Evolutionary conservation across 2,888 invertebrate species (phyloP), one percentile per base, ranked within the genome.

Genomic region (Drosophila histrio): DNA sequence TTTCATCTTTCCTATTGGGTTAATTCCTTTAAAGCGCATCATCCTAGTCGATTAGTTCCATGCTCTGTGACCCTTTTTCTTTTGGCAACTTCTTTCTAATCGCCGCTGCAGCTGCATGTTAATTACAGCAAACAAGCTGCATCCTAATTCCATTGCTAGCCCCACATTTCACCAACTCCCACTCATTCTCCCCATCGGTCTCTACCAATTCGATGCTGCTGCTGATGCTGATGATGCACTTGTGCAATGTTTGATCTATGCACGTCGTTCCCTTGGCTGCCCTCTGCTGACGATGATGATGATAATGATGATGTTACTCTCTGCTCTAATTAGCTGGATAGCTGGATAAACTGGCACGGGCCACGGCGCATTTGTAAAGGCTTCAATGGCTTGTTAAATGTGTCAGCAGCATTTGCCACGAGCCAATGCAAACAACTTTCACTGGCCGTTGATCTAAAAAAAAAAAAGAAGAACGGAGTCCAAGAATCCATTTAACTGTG

Each of bases 111-210:
- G 67, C 56, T 68, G 60, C 63, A 66, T 75, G 88, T 86, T 89
- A 89, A 85, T 85, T 89, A 83, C 84, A 67, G 87, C 87, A 89
- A 89, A 85, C 87, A 87, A 72, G 73, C 66, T 76, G 59, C 66
- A 56, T 65, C 60, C 75, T 58, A 83, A 70, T 60, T 59, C 54
- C 54, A 15, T 54, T 43, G n/a, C 32, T 19, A 21, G n/a, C 21
- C 2, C 21, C 28, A 34, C 39, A 39, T 39, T 61, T 60, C 49
- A 30, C 17, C 26, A 26, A 9, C 6, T 8, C 6, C 8, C 22
- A 9, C 34, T 15, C 21, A 7, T 1, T 7, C 15, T 7, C 26
- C n/a, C 24, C 24, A n/a, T n/a, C n/a, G n/a, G n/a, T n/a, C n/a
- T 36, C 57, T 41, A 49, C 46, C 54, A 17, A 34, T 32, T 60